Evolutionary conservation across 1,140 invertebrate genomes (phyloP).

Genomic region (Heterodera schachtii): DNA sequence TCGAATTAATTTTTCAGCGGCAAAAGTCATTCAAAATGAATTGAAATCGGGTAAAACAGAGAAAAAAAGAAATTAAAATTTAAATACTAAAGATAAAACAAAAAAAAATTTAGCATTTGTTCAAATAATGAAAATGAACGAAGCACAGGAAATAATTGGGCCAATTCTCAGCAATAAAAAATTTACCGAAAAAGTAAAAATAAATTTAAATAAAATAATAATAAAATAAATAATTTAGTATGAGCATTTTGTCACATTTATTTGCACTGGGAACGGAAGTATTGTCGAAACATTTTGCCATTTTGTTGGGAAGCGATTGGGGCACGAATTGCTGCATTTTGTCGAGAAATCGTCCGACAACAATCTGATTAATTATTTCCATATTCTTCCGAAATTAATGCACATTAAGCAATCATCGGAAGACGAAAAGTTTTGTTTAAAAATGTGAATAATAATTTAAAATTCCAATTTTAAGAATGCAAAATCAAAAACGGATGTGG

Average conservation of each 20-base stretch:
- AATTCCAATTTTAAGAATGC: too few relatives aligned
- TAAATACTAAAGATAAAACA: neutral
- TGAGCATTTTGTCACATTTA: slow-evolving; percentile 12
- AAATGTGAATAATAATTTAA: too few relatives aligned
- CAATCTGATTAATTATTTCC: too few relatives aligned
- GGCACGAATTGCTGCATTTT: neutral
- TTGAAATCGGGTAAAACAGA: slow-evolving; percentile 1
- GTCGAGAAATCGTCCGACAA: neutral
- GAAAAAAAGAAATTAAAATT: neutral
- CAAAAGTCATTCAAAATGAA: slow-evolving; percentile 20
- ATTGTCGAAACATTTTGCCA: slow-evolving; percentile 10
- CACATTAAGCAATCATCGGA: too few relatives aligned
- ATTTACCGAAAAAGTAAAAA: slow-evolving; percentile 1
- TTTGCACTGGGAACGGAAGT: neutral
- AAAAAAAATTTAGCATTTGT: neutral
- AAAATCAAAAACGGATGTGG: too few relatives aligned
- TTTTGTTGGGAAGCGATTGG: slow-evolving; percentile 5
- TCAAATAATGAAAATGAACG: neutral
- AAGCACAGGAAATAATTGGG: neutral
- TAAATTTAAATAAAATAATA: neutral
- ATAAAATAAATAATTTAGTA: slow-evolving; percentile 1
- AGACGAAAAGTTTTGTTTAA: too few relatives aligned
- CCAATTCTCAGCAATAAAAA: neutral
- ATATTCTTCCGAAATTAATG: too few relatives aligned
- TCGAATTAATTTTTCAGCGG: slow-evolving; percentile 6